A percentile compares a stretch with the other conserved stretches of the same genome.
Evolutionary conservation across 2,797 vertebrate species (phyloP).

Genomic region (Rallus crepitans): DNA sequence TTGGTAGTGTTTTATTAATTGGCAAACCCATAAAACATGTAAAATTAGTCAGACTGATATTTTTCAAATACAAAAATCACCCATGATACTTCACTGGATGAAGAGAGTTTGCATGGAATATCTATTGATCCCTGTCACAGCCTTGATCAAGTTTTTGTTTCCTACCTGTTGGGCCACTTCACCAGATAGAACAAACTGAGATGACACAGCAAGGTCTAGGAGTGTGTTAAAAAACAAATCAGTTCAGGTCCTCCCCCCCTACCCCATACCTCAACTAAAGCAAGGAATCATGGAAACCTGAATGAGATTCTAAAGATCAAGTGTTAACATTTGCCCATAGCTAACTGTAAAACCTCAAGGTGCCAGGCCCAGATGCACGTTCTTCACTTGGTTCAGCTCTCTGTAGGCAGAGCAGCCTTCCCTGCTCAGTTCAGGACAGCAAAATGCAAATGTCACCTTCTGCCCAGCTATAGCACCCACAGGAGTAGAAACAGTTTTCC

Average conservation of each 20-base stretch:
- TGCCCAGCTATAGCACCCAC: not conserved
- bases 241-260: not conserved
- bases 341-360: not conserved
- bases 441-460: not conserved
- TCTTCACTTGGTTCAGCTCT: not conserved
- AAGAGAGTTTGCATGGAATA: not conserved
- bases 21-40: not conserved
- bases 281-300: not conserved
- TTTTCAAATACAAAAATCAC: not conserved
- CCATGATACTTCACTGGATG: not conserved
- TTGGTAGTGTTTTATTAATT: not conserved
- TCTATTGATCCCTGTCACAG: not conserved
- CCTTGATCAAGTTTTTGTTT: not conserved
- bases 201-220: fast-evolving
- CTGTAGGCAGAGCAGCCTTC: not conserved
- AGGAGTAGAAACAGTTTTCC: not conserved
- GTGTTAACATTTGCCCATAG: not conserved
- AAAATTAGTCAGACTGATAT: not conserved
- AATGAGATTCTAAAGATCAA: not conserved
- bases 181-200: not conserved
- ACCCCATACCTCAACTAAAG: not conserved
- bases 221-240: not conserved
- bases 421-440: not conserved
- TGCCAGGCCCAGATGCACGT: fast-evolving
- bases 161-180: not conserved